Base-by-base conservation (phyloP, 1,140 invertebrate genomes). In the Ceratosolen fusciceps region DNA sequence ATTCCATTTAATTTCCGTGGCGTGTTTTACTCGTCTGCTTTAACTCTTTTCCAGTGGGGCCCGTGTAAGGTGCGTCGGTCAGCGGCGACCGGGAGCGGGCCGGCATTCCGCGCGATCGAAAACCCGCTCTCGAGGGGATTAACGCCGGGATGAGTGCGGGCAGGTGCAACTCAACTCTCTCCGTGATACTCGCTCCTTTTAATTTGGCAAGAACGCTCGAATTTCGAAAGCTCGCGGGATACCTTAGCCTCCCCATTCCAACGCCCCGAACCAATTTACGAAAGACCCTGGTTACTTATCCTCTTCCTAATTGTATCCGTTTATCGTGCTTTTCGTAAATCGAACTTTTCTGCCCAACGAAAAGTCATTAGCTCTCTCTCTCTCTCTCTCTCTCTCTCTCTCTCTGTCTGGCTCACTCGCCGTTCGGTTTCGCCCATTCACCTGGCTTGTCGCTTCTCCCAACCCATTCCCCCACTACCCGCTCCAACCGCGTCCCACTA, bases 161-260 rank as follows among this genome's bases (percentile, higher is more conserved):
- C 71, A 39, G 49, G 29, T 56, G 52, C 71, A 26, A 70, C 39
- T 70, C 16, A 49, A 70, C n/a, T 70, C 9, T 70, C 9, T 7
- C 39, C 24, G 21, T 49, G 39, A 31, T n/a, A 54, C 43, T 49
- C 21, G 16, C 70, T 24, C 31, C 52, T 58, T 73, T 73, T 73
- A 73, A 73, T 73, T 73, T 39, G 31, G 31, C 16, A 31, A 34
- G n/a, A 73, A 58, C 70, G 5, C 49, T 31, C 49, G 49, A 71
- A 54, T 56, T 56, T 56, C 26, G 70, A 54, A 73, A 73, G 71
- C 52, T 73, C 24, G 52, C 31, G 49, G 19, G 14, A 14, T 47
- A 47, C 39, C n/a, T 70, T n/a, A n/a, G n/a, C n/a, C n/a, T n/a
- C n/a, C n/a, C n/a, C n/a, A n/a, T n/a, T n/a, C n/a, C 21, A 10